A percentile compares a stretch with the other conserved stretches of the same genome.
Conservation (phyloP, 23 tunicate species). For the Trididemnum clinides region DNA sequence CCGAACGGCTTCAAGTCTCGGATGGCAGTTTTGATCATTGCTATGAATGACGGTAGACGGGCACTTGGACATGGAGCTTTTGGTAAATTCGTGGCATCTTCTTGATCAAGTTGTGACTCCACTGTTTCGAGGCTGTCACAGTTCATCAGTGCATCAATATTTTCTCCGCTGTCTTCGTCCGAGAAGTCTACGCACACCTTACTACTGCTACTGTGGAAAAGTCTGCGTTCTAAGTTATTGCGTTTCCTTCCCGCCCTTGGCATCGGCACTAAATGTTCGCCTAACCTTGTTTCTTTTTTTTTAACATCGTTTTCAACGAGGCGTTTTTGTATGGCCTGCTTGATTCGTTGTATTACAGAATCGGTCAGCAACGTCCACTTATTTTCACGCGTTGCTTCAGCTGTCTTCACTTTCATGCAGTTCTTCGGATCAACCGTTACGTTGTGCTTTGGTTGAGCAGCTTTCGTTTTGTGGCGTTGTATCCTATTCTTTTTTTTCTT, state of each 20-base stretch:
- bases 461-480: too few species aligned
- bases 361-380: slow-evolving; percentile 6
- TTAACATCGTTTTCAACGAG: not conserved
- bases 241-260: slow-evolving; percentile 9
- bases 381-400: too few species aligned
- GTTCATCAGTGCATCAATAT: too few species aligned
- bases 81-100: too few species aligned
- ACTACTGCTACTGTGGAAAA: not conserved
- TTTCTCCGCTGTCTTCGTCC: not conserved
- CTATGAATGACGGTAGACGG: slow-evolving; percentile 64
- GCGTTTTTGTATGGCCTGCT: not conserved
- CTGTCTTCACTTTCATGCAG: too few species aligned
- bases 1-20: slow-evolving; percentile 68
- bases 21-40: slow-evolving; percentile 92
- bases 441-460: too few species aligned
- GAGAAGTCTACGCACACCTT: not conserved
- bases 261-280: not conserved
- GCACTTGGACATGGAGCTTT: slow-evolving; percentile 60
- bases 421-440: too few species aligned
- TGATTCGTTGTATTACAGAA: not conserved
- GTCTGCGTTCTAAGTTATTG: not conserved
- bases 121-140: too few species aligned
- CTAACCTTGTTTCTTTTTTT: not conserved
- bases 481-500: too few species aligned
- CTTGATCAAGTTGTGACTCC: too few species aligned